Conservation (phyloP, 2,797 vertebrate genomes). For the Apogon hyalosoma region DNA sequence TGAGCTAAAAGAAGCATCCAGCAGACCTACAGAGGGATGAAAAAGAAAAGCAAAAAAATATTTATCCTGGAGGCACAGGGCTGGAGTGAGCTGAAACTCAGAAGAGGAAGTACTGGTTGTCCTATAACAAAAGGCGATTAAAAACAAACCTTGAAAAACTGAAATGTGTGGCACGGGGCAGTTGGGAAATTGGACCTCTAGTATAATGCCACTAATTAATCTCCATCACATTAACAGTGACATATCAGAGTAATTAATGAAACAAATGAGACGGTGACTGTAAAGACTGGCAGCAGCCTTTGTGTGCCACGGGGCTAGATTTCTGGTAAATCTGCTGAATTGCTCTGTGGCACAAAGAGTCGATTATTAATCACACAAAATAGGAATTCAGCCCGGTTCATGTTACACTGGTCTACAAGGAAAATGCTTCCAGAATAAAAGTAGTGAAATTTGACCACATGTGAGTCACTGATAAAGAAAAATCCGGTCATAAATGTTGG, state of each 20-base stretch:
- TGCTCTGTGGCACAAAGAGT: not conserved
- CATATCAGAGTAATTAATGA: constrained; percentile 34
- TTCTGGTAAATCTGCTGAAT: not conserved
- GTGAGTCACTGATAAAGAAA: too few species aligned
- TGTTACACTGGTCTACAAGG: too few species aligned
- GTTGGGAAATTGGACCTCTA: constrained; percentile 7
- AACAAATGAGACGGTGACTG: constrained; percentile 33
- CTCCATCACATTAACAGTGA: constrained; percentile 37
- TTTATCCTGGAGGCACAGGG: not conserved
- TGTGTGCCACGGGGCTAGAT: constrained; percentile 5
- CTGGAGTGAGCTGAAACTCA: not conserved
- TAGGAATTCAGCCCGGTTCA: not conserved
- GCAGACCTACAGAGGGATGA: not conserved
- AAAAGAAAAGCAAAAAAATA: not conserved
- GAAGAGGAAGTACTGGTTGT: not conserved
- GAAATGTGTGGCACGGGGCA: constrained; percentile 26
- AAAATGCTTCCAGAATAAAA: too few species aligned
- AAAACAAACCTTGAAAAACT: not conserved
- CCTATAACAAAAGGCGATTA: not conserved
- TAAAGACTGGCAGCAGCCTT: constrained; percentile 26
- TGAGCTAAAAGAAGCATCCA: constrained; percentile 33
- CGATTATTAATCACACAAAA: not conserved
- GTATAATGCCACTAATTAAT: constrained; percentile 37
- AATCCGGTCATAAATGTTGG: too few species aligned
- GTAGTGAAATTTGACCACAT: too few species aligned